phyloP scores from a whole-genome alignment of 2,797 vertebrate species.

The Taeniopygia guttata region DNA sequence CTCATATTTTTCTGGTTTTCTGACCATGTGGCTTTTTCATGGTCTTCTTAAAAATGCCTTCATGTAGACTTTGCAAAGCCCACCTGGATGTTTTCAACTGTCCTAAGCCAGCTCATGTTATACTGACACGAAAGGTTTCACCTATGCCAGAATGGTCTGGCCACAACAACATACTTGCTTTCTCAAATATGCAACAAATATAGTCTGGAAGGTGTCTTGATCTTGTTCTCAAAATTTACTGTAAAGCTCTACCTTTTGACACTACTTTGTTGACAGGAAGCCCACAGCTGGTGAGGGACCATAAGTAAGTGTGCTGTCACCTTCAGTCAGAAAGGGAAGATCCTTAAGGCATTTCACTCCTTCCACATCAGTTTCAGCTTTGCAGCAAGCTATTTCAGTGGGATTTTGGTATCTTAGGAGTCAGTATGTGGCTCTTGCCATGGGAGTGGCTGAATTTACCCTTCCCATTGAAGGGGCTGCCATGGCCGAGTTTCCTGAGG shows the following conservation, averaged over 20 bases:
- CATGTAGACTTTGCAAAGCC: neutral
- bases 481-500: conserved; percentile 3
- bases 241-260: neutral
- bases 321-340: neutral
- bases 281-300: neutral
- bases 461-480: neutral
- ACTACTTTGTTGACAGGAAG: neutral
- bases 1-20: neutral
- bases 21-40: neutral
- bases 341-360: neutral
- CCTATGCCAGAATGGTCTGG: neutral
- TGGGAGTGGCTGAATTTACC: neutral
- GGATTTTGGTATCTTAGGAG: neutral
- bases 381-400: neutral
- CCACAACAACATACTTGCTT: neutral
- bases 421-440: neutral
- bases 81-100: neutral
- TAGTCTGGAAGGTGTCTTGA: neutral
- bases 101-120: neutral
- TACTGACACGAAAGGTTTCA: neutral
- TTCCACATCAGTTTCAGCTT: neutral
- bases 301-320: neutral
- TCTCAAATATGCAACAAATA: neutral
- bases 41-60: neutral
- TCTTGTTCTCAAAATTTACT: neutral